Conservation (phyloP, 2,113 vertebrate species). For the Conger conger region DNA sequence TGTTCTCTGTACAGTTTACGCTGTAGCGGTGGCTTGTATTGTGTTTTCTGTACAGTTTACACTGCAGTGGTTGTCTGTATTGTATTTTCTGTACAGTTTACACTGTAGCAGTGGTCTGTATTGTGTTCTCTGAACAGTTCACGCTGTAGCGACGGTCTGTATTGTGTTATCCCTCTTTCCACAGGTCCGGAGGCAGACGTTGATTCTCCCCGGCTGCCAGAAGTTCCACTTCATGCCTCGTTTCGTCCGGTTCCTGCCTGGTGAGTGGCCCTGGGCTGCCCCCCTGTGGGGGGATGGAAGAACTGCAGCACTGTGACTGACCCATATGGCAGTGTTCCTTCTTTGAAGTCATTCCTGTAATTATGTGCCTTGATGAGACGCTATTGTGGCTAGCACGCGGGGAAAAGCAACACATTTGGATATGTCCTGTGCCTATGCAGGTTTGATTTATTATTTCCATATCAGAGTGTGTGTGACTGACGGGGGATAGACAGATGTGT, state of each 20-base stretch:
- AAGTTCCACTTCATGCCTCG: conserved; percentile 97
- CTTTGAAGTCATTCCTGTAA: not conserved
- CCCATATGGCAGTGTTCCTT: not conserved
- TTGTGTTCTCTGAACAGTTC: too few relatives aligned
- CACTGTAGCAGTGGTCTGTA: too few relatives aligned
- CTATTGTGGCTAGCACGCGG: not conserved
- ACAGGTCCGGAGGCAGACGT: conserved; percentile 81
- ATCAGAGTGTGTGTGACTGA: not conserved
- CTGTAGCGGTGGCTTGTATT: too few relatives aligned
- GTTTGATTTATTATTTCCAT: not conserved
- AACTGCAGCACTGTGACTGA: not conserved
- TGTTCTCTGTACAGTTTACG: too few relatives aligned
- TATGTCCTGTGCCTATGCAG: not conserved
- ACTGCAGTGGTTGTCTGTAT: too few relatives aligned
- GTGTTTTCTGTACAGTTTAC: too few relatives aligned
- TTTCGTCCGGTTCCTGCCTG: conserved; percentile 93
- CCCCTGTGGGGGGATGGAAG: not conserved
- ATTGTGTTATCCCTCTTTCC: conserved; percentile 17
- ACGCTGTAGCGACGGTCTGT: not conserved
- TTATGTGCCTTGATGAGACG: not conserved
- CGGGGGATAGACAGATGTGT: too few relatives aligned
- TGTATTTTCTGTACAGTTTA: too few relatives aligned
- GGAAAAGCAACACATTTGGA: not conserved
- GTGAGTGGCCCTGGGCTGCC: conserved; percentile 60
- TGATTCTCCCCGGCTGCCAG: conserved; percentile 71